phyloP scores from a whole-genome alignment of 1,140 invertebrate species.

The Amyelois transitella region DNA sequence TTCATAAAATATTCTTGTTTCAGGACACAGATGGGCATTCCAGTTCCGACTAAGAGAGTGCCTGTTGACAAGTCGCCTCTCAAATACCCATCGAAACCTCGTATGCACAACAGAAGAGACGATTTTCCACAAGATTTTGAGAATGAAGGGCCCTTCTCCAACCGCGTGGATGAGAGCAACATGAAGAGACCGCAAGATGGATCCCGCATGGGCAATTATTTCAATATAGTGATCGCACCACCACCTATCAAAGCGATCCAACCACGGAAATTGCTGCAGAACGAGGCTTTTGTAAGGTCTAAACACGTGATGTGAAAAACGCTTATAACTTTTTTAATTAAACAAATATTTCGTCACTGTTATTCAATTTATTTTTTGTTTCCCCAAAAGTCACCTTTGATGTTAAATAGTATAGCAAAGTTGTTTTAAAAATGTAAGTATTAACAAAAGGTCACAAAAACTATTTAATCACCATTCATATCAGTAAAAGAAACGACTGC shows the following conservation, averaged over 20 bases:
- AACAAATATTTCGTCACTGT: too few species aligned
- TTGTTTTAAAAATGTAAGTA: too few species aligned
- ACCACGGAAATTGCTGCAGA: constrained; percentile 44
- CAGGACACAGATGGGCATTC: constrained; percentile 68
- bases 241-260: constrained; percentile 58
- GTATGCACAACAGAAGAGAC: constrained; percentile 28
- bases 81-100: constrained; percentile 22
- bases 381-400: too few species aligned
- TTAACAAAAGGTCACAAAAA: too few species aligned
- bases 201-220: constrained; percentile 64
- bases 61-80: constrained; percentile 16
- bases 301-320: constrained; percentile 24
- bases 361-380: too few species aligned
- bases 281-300: constrained; percentile 22
- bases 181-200: constrained; percentile 40
- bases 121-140: constrained; percentile 32
- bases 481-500: background rate
- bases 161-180: constrained; percentile 24
- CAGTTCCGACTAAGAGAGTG: constrained; percentile 45
- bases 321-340: constrained; percentile 12
- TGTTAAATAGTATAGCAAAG: too few species aligned
- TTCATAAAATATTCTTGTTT: constrained; percentile 15
- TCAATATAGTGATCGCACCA: constrained; percentile 66
- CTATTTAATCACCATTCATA: background rate
- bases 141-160: constrained; percentile 23